A percentile compares a stretch with the other conserved stretches of the same genome.
These are phyloP conservation scores for Hypselothyrea guttata DNA, from an alignment of 2,888 invertebrate genomes.

Conservation along the genomic window DNA sequence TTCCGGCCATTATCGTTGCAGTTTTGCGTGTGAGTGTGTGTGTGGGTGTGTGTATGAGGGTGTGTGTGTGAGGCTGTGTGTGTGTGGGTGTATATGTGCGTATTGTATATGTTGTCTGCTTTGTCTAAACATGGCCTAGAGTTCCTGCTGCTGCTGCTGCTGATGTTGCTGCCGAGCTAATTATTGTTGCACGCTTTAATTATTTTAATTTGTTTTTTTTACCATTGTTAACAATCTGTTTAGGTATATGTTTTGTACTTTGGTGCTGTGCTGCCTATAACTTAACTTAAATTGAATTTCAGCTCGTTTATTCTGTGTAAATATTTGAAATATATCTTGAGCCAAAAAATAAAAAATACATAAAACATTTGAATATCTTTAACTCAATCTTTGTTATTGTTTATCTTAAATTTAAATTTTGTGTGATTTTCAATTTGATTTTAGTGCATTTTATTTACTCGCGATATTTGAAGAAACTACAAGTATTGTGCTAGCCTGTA, in stretches of 20 bases:
- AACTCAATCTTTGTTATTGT: no score
- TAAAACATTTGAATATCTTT: no score
- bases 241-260: not conserved
- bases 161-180: conserved; percentile 5
- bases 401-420: no score
- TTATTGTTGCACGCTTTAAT: conserved; percentile 16
- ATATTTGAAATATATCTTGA: conserved; percentile 35
- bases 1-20: conserved; percentile 20
- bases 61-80: conserved; percentile 5
- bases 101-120: not conserved
- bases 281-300: not conserved
- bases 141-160: conserved; percentile 11
- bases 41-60: conserved; percentile 9
- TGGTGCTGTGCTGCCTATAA: not conserved
- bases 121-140: not conserved
- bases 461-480: no score
- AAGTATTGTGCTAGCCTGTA: no score
- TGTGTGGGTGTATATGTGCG: conserved; percentile 5
- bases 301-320: conserved; percentile 24
- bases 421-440: no score
- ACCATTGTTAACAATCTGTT: not conserved
- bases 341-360: no score
- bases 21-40: conserved; percentile 1
- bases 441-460: no score
- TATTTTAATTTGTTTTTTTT: conserved; percentile 12